Percentiles rank a stretch among this genome's conserved stretches.
phyloP scores from a whole-genome alignment of 2,888 invertebrate species.

The Polyommatus iphigenia region DNA sequence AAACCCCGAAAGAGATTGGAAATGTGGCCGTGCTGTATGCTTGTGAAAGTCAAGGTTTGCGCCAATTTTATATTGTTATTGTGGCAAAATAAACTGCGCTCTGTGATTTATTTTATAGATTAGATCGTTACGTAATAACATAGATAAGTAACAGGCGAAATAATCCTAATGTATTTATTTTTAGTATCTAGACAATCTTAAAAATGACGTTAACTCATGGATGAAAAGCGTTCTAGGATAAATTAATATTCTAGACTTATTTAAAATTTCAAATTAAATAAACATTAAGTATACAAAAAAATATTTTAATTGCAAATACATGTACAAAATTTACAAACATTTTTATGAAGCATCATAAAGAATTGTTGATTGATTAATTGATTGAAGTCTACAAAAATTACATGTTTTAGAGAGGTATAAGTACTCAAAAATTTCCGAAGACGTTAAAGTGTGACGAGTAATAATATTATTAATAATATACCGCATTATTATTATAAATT shows the following conservation, averaged over 20 bases:
- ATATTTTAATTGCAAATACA: neutral
- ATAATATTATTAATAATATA: no score
- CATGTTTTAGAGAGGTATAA: no score
- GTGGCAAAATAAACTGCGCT: constrained; percentile 42
- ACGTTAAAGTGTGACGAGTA: no score
- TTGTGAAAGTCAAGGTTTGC: constrained; percentile 11
- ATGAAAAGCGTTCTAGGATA: neutral
- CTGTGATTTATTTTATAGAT: constrained; percentile 58
- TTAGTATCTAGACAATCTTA: neutral
- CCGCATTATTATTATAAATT: no score
- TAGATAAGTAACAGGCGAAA: neutral
- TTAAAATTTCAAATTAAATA: neutral
- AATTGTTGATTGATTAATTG: no score
- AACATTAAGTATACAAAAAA: neutral
- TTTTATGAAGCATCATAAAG: no score
- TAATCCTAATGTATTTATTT: constrained; percentile 6
- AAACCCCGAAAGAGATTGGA: neutral
- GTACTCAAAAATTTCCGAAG: no score
- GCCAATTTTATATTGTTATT: neutral
- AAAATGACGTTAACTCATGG: neutral
- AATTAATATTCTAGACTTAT: neutral
- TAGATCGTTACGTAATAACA: neutral
- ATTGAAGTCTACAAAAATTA: no score
- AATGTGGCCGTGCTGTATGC: neutral
- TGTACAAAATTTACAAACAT: neutral